phyloP scores from a whole-genome alignment of 2,888 invertebrate species.

The Plusia festucae region DNA sequence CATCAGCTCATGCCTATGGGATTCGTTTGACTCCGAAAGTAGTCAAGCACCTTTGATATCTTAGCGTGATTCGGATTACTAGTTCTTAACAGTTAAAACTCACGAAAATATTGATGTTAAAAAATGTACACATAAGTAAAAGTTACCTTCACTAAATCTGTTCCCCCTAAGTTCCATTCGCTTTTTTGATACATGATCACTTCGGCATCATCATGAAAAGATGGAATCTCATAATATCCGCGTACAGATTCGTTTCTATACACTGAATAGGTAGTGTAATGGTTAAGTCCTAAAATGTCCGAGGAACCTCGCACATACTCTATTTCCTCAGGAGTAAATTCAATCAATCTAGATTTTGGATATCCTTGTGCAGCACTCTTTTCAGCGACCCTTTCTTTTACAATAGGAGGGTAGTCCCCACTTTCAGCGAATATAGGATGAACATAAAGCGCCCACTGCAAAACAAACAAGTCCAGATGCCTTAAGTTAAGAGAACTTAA shows the following conservation, averaged over 20 bases:
- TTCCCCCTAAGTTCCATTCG: slow-evolving; percentile 42
- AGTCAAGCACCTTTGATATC: too few species aligned
- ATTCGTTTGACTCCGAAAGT: too few species aligned
- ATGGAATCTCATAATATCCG: slow-evolving; percentile 57
- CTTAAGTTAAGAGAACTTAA: neutral
- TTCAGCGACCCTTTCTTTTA: slow-evolving; percentile 87
- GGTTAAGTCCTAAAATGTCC: slow-evolving; percentile 93
- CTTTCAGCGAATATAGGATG: slow-evolving; percentile 90
- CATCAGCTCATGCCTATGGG: too few species aligned
- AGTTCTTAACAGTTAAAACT: too few species aligned
- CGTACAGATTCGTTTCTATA: slow-evolving; percentile 68
- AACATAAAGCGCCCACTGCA: slow-evolving; percentile 87
- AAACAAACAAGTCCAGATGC: slow-evolving; percentile 45
- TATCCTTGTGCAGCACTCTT: slow-evolving; percentile 90
- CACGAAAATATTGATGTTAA: too few species aligned
- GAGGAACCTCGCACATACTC: slow-evolving; percentile 86
- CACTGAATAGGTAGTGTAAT: slow-evolving; percentile 88
- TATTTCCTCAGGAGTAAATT: slow-evolving; percentile 90
- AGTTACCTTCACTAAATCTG: slow-evolving; percentile 43
- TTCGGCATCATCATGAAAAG: slow-evolving; percentile 63
- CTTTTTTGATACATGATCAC: slow-evolving; percentile 35
- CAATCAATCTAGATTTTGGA: slow-evolving; percentile 88
- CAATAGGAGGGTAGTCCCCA: slow-evolving; percentile 90
- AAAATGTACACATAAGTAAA: too few species aligned
- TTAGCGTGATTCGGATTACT: too few species aligned